Conservation (phyloP, 2,113 vertebrate genomes). For the Halcyon malimbica region DNA sequence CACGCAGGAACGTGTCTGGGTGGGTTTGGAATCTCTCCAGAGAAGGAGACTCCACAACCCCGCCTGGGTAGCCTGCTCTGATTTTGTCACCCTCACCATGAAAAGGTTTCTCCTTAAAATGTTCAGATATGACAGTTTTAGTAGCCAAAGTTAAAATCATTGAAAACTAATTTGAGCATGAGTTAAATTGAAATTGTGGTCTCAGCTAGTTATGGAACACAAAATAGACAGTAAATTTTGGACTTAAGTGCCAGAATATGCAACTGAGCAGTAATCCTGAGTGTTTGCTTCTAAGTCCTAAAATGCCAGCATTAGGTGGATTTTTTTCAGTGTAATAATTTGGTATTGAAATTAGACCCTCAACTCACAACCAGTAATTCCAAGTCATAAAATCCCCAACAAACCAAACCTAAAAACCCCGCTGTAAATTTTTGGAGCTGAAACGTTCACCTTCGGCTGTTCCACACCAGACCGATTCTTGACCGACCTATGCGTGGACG, state of each 20-base stretch:
- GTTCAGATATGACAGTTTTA: no score
- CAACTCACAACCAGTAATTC: rapidly evolving
- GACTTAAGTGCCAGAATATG: not conserved
- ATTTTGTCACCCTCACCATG: no score
- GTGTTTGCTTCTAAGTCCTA: not conserved
- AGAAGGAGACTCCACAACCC: no score
- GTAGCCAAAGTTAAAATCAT: not conserved
- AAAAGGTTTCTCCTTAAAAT: no score
- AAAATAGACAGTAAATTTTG: not conserved
- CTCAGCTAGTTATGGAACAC: not conserved
- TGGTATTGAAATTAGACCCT: not conserved
- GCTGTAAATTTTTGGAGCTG: rapidly evolving
- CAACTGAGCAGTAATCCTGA: not conserved
- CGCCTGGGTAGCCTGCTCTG: no score
- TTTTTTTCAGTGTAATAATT: not conserved
- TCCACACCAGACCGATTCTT: constrained; percentile 77
- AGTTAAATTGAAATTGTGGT: not conserved
- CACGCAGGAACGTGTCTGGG: no score
- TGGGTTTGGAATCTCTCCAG: no score
- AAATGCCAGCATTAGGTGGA: not conserved
- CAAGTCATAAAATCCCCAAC: no score
- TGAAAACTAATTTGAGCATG: not conserved
- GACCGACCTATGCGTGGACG: constrained; percentile 92
- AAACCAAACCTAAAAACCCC: not conserved
- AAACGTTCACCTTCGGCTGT: not conserved